Base-by-base conservation (phyloP, 2,797 vertebrate genomes). In the Alcedo quadribrachys region DNA sequence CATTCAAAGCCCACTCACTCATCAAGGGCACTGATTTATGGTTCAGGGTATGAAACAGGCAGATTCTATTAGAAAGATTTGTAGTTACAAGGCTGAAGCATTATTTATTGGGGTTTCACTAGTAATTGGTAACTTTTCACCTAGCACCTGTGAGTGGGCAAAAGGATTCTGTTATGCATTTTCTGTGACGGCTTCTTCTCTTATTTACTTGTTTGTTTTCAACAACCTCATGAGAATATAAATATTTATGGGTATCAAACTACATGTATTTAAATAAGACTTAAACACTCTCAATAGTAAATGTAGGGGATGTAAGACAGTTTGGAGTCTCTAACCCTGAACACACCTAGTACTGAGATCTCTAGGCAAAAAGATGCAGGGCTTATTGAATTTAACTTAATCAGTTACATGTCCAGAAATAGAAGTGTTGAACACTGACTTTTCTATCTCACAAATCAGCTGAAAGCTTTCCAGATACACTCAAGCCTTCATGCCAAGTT, bases 51-150 rank as follows among this genome's bases (percentile, higher is more conserved):
- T 60, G 90, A 94, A 94, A 93, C 54, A 89, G 61, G 73, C 81
- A 87, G 90, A 48, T 81, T 83, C 84, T 62, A 81, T 92, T 93
- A 94, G 76, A 86, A 83, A 83, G 88, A 92, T 94, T 90, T 94
- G 86, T 73, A 89, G 79, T 66, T 89, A 69, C 48, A 81, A 83
- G 69, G 30, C 60, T 21, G 66, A 89, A 81, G 14, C 21, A 18
- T 90, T 85, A 81, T 94, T 92, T 94, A 83, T 78, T 85, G 60
- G 35, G 28, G 30, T 67, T 87, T 85, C 55, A 46, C 16, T 30
- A 50, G 69, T 66, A 90, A 93, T 43, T 68, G 65, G 61, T 61
- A 94, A 67, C 68, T 90, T 85, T 85, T 71, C 19, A 45, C 67
- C 28, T 42, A 90, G 75, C 67, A 94, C 71, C 71, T 87, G 37